Evolutionary conservation across 2,888 invertebrate genomes (phyloP).

Genomic region (Strigamia transsilvanica): DNA sequence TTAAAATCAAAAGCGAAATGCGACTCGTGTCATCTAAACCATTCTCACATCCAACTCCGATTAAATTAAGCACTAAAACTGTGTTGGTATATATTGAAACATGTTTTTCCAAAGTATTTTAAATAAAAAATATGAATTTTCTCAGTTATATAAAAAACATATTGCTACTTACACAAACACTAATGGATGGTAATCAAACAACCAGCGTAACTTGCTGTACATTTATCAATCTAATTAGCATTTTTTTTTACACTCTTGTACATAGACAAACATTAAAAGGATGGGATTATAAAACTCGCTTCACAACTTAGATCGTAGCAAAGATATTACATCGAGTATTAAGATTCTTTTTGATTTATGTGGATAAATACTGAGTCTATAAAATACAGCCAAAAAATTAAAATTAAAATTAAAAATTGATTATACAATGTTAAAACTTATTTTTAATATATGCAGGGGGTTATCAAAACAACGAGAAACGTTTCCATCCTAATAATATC

Average conservation of each 20-base stretch:
- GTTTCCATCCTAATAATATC: background rate
- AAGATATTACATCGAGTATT: constrained; percentile 24
- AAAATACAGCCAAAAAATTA: constrained; percentile 19
- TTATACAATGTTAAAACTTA: background rate
- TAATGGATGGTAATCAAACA: constrained; percentile 38
- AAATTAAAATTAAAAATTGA: constrained; percentile 3
- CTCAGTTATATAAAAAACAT: constrained; percentile 16
- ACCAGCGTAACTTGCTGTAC: constrained; percentile 28
- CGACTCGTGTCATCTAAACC: background rate
- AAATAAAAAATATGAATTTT: background rate
- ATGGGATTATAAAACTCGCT: constrained; percentile 27
- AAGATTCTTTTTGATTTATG: constrained; percentile 20
- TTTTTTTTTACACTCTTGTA: constrained; percentile 10
- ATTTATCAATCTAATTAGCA: constrained; percentile 29
- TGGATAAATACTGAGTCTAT: constrained; percentile 10
- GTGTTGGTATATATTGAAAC: background rate
- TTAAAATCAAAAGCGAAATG: too few species aligned
- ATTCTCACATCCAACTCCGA: background rate
- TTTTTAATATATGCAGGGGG: background rate
- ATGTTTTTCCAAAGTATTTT: background rate
- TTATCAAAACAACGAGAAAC: background rate
- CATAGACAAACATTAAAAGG: constrained; percentile 30
- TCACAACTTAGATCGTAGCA: constrained; percentile 25
- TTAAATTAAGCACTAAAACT: background rate
- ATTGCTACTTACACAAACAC: constrained; percentile 28